Conservation (phyloP, 2,113 vertebrate species). For the Oryctolagus cuniculus region mOryCun1.1 NC_091451.1:29886501-29887000, state of each 20-base stretch:
- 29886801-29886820: not conserved
- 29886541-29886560: too few species aligned
- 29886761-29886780: not conserved
- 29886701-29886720: not conserved
- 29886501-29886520: too few species aligned
- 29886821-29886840: not conserved
- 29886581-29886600: too few species aligned
- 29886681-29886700: not conserved
- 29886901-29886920: too few species aligned
- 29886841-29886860: not conserved
- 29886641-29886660: not conserved
- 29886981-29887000: fast-evolving
- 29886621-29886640: too few species aligned
- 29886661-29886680: not conserved
- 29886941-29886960: not conserved
- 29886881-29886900: not conserved
- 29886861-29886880: not conserved
- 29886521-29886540: too few species aligned
- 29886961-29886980: fast-evolving
- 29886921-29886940: not conserved
- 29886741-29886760: not conserved
- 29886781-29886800: not conserved
- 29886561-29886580: too few species aligned
- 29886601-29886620: too few species aligned
- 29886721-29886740: not conserved